Evolutionary conservation across 2,888 invertebrate genomes (phyloP), one percentile per base, ranked within the genome.

Genomic region (Exocentrus adspersus): DNA sequence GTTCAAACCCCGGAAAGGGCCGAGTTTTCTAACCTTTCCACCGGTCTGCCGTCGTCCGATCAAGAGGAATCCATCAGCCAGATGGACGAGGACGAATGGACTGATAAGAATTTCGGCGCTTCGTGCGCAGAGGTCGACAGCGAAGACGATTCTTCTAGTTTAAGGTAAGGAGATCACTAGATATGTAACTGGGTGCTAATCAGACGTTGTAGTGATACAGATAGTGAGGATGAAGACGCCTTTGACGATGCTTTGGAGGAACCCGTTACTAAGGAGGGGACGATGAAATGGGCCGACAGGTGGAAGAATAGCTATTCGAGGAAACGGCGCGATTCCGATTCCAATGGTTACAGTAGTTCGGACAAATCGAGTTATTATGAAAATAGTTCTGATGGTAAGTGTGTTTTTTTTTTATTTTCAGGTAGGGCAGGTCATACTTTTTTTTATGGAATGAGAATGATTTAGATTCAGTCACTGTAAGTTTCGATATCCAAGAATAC

Each of bases 81-180:
- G 82, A 94, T 95, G 82, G 95, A 95, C 78, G 97, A 97, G 80
- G 96, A 97, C 78, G 96, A 97, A 80, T 96, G 97, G 93, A 96
- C 95, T 0, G 95, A 95, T 74, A 88, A 94, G 72, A 97, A 97
- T 85, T 95, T 95, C 81, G 89, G 94, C 42, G 92, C 93, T 1
- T 89, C 91, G 45, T 88, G 91, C 20, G 90, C 90, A 24, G 90
- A 90, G 76, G 81, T 79, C 51, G 81, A 81, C 57, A 80, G 79
- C 60, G 81, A 81, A 61, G 91, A 92, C 2, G 87, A 88, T 69
- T 86, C 87, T 64, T 87, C 86, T 4, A 85, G 85, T 74, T 78
- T 84, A 78, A 86, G 85, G 86, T 85, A 70, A 57, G 6, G 21
- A 50, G 20, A 21, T 10, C 3, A 17, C 16, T 28, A 21, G n/a